Conservation (phyloP, 2,888 invertebrate genomes). For the Drosophila siamana region DNA sequence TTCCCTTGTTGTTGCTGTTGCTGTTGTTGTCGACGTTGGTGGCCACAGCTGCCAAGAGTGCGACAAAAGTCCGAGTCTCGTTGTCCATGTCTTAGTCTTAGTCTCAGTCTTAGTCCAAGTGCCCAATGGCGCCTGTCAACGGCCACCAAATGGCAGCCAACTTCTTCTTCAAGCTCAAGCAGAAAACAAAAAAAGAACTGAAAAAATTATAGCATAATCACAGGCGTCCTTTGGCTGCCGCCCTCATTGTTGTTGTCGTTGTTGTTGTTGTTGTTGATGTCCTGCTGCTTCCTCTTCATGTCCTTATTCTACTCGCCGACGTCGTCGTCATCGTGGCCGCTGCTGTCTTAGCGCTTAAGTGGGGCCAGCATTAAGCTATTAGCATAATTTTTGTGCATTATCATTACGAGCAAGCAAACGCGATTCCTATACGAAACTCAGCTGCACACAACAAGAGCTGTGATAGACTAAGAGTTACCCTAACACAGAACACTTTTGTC, state of each 20-base stretch:
- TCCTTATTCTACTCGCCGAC: not conserved
- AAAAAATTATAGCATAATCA: constrained; percentile 47
- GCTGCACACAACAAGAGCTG: not conserved
- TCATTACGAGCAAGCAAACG: constrained; percentile 51
- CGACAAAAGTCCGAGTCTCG: constrained; percentile 48
- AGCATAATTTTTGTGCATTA: constrained; percentile 77
- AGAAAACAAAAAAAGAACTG: constrained; percentile 11
- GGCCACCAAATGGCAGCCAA: constrained; percentile 51
- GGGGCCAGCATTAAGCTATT: constrained; percentile 74
- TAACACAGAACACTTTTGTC: not conserved
- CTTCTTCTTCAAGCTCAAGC: constrained; percentile 30
- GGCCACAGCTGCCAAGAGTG: constrained; percentile 73
- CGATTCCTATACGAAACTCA: constrained; percentile 24
- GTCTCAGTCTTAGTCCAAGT: constrained; percentile 30
- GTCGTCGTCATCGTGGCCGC: constrained; percentile 38
- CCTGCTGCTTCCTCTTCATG: not conserved
- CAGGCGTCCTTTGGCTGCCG: constrained; percentile 31
- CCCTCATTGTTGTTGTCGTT: not conserved
- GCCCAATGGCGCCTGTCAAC: constrained; percentile 57
- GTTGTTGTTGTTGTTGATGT: not conserved
- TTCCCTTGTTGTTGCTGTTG: constrained; percentile 20
- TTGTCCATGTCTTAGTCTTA: constrained; percentile 43
- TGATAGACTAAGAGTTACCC: constrained; percentile 10
- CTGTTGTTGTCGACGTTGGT: constrained; percentile 24
- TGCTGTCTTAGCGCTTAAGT: constrained; percentile 72